Conservation (phyloP, 1,140 invertebrate genomes). For the Conopomorpha cramerella region DNA sequence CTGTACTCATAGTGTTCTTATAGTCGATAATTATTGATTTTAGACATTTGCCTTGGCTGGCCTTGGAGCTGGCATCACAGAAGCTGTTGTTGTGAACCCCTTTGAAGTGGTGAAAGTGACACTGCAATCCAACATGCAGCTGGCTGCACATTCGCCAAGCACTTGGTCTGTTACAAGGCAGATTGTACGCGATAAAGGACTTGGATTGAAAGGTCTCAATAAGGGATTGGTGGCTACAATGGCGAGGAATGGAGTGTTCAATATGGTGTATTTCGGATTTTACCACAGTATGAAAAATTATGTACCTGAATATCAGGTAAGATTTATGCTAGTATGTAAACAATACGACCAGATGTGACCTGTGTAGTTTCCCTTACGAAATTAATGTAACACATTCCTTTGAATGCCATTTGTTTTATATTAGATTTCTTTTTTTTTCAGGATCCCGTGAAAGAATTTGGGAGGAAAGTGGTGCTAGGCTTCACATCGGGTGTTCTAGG, state of each 20-base stretch:
- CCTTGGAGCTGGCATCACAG: constrained; percentile 82
- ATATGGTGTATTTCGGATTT: constrained; percentile 93
- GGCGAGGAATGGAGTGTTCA: constrained; percentile 85
- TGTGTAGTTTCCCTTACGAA: no score
- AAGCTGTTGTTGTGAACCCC: constrained; percentile 89
- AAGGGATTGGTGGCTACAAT: constrained; percentile 90
- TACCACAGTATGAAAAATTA: constrained; percentile 88
- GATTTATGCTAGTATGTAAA: constrained; percentile 10
- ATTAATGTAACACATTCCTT: no score
- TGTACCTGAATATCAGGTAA: constrained; percentile 70
- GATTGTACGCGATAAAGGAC: constrained; percentile 75
- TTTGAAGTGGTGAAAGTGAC: constrained; percentile 95
- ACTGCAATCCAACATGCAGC: constrained; percentile 70
- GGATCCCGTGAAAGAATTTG: constrained; percentile 71
- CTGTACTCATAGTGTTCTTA: no score
- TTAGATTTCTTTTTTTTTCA: constrained; percentile 28
- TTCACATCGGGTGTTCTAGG: constrained; percentile 83
- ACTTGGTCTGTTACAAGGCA: constrained; percentile 78
- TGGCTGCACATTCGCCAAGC: constrained; percentile 66
- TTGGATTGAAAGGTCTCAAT: constrained; percentile 80
- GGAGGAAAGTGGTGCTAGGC: constrained; percentile 76
- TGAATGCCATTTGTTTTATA: no score
- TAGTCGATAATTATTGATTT: constrained; percentile 19
- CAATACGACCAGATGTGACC: no score
- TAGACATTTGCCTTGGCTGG: constrained; percentile 88